phyloP scores from a whole-genome alignment of 2,797 vertebrate species.

The Distichodus sexfasciatus region DNA sequence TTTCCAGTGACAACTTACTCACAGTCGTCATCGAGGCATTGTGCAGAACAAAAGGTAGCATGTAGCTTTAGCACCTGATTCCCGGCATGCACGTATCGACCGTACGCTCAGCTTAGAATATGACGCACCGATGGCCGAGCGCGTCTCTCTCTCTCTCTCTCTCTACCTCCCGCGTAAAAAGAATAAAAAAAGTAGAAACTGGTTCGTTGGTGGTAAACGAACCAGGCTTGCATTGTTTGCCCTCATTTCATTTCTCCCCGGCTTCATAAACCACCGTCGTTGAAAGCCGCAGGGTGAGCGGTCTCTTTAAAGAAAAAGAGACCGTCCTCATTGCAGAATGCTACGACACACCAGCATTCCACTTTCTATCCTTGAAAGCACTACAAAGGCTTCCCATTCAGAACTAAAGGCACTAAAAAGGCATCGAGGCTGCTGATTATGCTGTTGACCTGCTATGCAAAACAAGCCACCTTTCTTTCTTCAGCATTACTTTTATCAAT shows the following conservation, averaged over 20 bases:
- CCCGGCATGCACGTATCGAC: background rate
- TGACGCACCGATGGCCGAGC: background rate
- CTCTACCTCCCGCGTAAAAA: conserved; percentile 9
- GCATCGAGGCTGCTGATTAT: conserved; percentile 14
- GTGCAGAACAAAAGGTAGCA: conserved; percentile 5
- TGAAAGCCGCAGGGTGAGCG: background rate
- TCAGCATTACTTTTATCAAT: conserved; percentile 17
- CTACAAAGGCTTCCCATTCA: conserved; percentile 20
- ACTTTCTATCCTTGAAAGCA: conserved; percentile 3
- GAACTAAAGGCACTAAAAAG: conserved; percentile 25
- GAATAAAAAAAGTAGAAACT: too few species aligned
- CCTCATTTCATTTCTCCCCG: background rate
- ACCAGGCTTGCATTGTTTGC: conserved; percentile 8
- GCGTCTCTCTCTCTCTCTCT: conserved; percentile 8
- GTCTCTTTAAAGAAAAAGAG: background rate
- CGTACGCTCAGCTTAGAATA: background rate
- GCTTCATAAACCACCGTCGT: too few species aligned
- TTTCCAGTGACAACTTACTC: background rate
- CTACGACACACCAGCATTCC: background rate
- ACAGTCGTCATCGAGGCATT: background rate
- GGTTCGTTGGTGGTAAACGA: conserved; percentile 17
- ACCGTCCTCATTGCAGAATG: conserved; percentile 1
- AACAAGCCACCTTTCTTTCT: conserved; percentile 32
- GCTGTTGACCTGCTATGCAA: conserved; percentile 51
- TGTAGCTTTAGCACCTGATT: background rate